These are phyloP conservation scores for Lithobates sylvaticus DNA, from an alignment of 2,797 vertebrate species.

Conservation along the genomic window DNA sequence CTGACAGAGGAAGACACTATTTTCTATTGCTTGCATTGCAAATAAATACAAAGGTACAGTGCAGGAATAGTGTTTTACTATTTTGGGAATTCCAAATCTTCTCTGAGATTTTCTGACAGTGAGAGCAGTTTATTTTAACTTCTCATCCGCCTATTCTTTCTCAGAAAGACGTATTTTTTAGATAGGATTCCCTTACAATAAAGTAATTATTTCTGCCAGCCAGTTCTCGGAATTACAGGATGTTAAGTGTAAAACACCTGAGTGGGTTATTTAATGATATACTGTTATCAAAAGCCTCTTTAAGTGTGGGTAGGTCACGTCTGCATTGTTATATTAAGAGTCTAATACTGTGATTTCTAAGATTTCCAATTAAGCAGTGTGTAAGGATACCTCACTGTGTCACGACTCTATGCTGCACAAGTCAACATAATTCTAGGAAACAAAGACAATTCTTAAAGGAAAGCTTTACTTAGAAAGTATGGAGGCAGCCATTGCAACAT, in stretches of 20 bases:
- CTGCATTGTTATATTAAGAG: background rate
- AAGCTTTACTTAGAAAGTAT: background rate
- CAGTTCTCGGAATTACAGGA: conserved; percentile 31
- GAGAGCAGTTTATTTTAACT: conserved; percentile 42
- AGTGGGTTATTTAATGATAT: conserved; percentile 28
- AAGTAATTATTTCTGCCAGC: conserved; percentile 25
- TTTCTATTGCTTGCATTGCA: conserved; percentile 54
- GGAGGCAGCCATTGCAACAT: too few relatives aligned
- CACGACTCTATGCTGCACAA: background rate
- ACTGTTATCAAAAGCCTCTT: background rate
- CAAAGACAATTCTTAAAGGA: background rate
- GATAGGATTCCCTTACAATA: conserved; percentile 32
- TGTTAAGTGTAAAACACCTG: conserved; percentile 20
- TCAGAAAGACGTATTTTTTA: conserved; percentile 2
- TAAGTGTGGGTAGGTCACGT: background rate
- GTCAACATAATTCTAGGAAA: background rate
- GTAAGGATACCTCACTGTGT: background rate
- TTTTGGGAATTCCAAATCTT: background rate
- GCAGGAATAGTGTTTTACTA: conserved; percentile 15
- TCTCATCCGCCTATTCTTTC: conserved; percentile 16
- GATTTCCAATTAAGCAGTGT: background rate
- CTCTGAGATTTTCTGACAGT: background rate
- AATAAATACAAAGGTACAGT: conserved; percentile 44
- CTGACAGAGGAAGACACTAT: conserved; percentile 61
- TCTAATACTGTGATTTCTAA: background rate